These are phyloP conservation scores for Triplophysa siluroides DNA, from an alignment of 2,113 vertebrate species.

Conservation along the genomic window DNA sequence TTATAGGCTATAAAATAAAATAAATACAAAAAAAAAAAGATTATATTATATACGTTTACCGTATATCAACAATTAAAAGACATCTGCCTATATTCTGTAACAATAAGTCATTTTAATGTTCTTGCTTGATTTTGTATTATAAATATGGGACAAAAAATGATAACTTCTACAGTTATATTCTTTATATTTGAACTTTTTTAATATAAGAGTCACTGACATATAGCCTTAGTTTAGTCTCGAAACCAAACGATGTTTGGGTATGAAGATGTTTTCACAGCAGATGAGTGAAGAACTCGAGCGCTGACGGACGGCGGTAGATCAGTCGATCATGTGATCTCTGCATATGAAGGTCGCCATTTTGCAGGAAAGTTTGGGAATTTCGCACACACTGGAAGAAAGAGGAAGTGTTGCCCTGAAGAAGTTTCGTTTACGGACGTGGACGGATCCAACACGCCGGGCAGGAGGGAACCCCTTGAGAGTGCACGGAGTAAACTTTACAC, in stretches of 20 bases:
- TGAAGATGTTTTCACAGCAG: neutral
- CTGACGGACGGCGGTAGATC: slow-evolving; percentile 16
- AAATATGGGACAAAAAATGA: too few species aligned
- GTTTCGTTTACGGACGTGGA: slow-evolving; percentile 39
- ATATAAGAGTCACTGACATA: neutral
- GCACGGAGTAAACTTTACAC: slow-evolving; percentile 17
- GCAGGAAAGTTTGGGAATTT: slow-evolving; percentile 79
- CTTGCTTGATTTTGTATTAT: too few species aligned
- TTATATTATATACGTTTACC: too few species aligned
- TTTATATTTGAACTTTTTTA: too few species aligned
- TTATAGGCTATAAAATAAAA: neutral
- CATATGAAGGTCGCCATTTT: slow-evolving; percentile 56
- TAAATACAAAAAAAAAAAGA: neutral
- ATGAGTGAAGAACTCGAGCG: slow-evolving; percentile 26
- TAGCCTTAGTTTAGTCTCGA: neutral
- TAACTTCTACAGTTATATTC: too few species aligned
- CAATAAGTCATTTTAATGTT: too few species aligned
- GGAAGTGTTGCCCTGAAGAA: slow-evolving; percentile 39
- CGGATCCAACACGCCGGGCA: neutral
- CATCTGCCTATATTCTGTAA: too few species aligned
- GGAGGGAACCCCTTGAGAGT: neutral
- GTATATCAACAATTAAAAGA: too few species aligned
- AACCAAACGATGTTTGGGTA: neutral
- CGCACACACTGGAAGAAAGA: slow-evolving; percentile 44
- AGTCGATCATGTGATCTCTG: slow-evolving; percentile 45